Conservation (phyloP, 2,888 invertebrate genomes). For the Endomychus coccineus region DNA sequence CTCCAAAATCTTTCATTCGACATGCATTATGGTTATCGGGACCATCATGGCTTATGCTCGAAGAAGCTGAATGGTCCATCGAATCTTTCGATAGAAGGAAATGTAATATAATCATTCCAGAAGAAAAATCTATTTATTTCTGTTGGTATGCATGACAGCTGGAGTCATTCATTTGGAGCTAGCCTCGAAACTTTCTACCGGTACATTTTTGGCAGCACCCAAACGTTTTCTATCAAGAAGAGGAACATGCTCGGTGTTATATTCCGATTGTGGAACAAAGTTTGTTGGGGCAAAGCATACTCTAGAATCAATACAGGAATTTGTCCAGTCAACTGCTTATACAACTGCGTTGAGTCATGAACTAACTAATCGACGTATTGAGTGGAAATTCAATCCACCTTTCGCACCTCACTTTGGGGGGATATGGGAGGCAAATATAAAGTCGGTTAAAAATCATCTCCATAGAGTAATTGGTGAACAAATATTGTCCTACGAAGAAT, state of each 20-base stretch:
- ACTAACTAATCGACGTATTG: too few species aligned
- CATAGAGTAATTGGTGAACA: neutral
- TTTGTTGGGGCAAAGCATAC: too few species aligned
- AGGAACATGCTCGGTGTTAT: neutral
- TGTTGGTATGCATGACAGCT: neutral
- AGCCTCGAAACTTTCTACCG: neutral
- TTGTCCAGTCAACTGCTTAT: too few species aligned
- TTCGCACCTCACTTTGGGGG: neutral
- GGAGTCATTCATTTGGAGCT: neutral
- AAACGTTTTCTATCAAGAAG: neutral
- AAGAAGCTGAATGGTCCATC: too few species aligned
- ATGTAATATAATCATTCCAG: neutral
- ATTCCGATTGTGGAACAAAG: too few species aligned
- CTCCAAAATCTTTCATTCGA: neutral
- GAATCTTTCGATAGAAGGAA: neutral
- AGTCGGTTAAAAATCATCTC: neutral
- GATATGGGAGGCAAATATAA: neutral
- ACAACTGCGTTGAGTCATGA: too few species aligned
- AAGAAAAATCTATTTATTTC: neutral
- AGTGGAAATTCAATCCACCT: neutral
- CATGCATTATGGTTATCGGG: neutral
- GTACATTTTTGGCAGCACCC: neutral
- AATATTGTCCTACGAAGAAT: neutral
- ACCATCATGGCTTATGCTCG: neutral
- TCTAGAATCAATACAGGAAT: too few species aligned